Base-by-base conservation (phyloP, 2,113 vertebrate species). In the Gallinago undulata region DNA sequence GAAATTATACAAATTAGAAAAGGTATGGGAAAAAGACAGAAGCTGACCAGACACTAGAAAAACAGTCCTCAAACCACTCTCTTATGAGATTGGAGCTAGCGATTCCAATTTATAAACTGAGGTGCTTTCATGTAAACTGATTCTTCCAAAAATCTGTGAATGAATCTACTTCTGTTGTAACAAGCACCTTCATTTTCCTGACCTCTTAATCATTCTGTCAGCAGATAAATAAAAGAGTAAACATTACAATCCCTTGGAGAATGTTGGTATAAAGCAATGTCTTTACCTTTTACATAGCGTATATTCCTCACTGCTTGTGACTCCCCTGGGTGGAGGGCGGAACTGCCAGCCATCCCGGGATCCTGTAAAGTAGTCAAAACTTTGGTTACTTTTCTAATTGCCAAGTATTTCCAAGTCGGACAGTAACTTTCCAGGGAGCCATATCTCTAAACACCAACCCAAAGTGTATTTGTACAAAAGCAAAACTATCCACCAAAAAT, bases 241-340 rank as follows among this genome's bases (percentile, higher is more conserved):
- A 48, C 9, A 0, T 74, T 60, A 8, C 17, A 70, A 74, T 66
- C 11, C 74, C 66, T 66, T 62, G 51, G 84, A 79, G 84, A 90
- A 91, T n/a, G 68, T 1, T 2, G 81, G 30, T 59, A 87, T 7
- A 53, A 84, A 93, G 89, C 51, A 47, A 59, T 51, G 43, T 89
- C 66, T 69, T 98, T 98, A 99, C 99, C 99, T 99, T 98, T 99
- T 99, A 97, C 99, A 99, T 88, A 99, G 97, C 1, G 99, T 99
- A 95, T 99, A 99, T 69, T 99, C 99, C 96, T 99, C 99, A 69
- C 99, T 99, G 98, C 99, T 99, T 69, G 99, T 99, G 97, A 99
- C 99, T 84, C 99, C 99, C 97, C 99, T 95, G 72, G 99, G 99
- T 77, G 99, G 99, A 86, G 99, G 99, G 24, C 99, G 98, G 97